A percentile compares a stretch with the other conserved stretches of the same genome.
Conservation (phyloP, 92 coral and sea anemone genomes). For the Umimayanthus chanpuru region DNA sequence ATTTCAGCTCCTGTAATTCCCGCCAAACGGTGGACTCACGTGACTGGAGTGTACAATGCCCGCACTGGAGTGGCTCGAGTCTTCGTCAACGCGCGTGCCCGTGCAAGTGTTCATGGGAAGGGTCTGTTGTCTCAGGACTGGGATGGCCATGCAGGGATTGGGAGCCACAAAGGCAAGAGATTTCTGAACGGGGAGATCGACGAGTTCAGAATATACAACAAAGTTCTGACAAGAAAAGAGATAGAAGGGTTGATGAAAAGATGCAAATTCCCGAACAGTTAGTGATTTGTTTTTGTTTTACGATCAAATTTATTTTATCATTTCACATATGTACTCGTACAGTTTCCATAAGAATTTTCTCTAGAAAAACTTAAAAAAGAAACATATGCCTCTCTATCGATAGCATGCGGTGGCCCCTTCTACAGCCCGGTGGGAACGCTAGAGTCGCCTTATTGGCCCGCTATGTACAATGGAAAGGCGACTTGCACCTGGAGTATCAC, state of each 20-base stretch:
- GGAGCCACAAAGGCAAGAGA: conserved; percentile 69
- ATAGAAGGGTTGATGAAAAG: conserved; percentile 59
- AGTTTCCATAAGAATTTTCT: too few species aligned
- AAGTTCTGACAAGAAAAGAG: conserved; percentile 67
- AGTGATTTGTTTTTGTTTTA: background rate
- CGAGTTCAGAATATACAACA: conserved; percentile 82
- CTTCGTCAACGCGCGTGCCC: conserved; percentile 76
- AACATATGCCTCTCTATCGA: background rate
- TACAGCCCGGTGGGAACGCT: conserved; percentile 62
- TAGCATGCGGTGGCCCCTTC: conserved; percentile 67
- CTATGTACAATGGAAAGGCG: conserved; percentile 64
- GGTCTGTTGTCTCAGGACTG: conserved; percentile 89
- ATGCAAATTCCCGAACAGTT: conserved; percentile 74
- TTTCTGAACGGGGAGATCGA: conserved; percentile 83
- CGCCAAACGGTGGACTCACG: conserved; percentile 83
- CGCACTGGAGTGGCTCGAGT: conserved; percentile 76
- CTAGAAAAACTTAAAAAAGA: too few species aligned
- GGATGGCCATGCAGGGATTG: conserved; percentile 87
- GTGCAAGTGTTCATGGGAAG: conserved; percentile 78
- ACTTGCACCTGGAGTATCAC: conserved; percentile 68
- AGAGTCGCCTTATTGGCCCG: conserved; percentile 84
- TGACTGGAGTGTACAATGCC: conserved; percentile 79
- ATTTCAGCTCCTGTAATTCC: conserved; percentile 73
- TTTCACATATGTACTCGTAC: background rate
- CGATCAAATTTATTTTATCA: background rate